Percentiles rank a stretch among this genome's conserved stretches.
These are phyloP conservation scores for Xenops minutus DNA, from an alignment of 2,797 vertebrate species.

Conservation along the genomic window DNA sequence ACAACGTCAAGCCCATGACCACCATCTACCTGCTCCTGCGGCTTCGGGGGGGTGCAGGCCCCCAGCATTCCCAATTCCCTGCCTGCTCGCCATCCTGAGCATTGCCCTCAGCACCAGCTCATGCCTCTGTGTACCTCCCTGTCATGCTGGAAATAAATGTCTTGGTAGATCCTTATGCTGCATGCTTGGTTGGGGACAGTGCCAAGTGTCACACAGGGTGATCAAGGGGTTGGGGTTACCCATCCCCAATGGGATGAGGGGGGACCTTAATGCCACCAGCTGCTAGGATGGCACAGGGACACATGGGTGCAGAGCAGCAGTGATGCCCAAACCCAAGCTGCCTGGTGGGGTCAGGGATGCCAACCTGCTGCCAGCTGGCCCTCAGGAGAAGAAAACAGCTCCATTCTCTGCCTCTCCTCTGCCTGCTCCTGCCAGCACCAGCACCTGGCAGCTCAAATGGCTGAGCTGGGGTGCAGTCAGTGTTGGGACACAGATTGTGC, in stretches of 20 bases:
- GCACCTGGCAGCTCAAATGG: not conserved
- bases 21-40: constrained; percentile 10
- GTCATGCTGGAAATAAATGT: not conserved
- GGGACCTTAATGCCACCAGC: not conserved
- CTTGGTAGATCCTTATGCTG: not conserved
- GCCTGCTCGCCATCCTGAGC: not conserved
- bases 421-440: not conserved
- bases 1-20: not conserved
- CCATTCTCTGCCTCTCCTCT: not conserved
- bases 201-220: not conserved
- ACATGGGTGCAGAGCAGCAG: not conserved
- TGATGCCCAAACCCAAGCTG: not conserved
- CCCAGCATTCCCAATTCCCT: not conserved
- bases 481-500: not conserved
- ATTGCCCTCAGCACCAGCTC: not conserved
- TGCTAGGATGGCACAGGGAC: not conserved
- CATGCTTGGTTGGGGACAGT: not conserved
- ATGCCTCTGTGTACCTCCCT: not conserved
- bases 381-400: not conserved
- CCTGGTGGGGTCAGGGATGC: not conserved
- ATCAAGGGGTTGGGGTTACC: not conserved
- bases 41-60: not conserved
- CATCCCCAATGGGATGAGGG: not conserved
- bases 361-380: not conserved
- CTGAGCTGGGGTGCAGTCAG: not conserved